A percentile compares a stretch with the other conserved stretches of the same genome.
These are phyloP conservation scores for Puntigrus tetrazona DNA, from an alignment of 2,113 vertebrate genomes.

Conservation along the genomic window DNA sequence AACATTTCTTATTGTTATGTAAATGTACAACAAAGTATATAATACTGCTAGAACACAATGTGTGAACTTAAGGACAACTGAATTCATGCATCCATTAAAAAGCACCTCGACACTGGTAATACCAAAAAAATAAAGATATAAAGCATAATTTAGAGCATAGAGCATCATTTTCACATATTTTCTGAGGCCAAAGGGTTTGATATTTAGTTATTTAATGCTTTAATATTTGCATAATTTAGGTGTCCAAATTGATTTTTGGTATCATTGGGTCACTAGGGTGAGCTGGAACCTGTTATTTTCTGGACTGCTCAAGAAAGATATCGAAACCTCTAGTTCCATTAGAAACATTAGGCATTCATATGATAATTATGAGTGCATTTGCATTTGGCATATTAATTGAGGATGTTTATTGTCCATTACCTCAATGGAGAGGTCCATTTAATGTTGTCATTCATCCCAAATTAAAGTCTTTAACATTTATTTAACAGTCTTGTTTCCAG, in stretches of 20 bases:
- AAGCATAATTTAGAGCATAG: background rate
- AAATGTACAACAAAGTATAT: no score
- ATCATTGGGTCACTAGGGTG: background rate
- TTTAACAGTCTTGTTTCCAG: background rate
- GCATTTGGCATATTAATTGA: background rate
- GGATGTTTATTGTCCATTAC: background rate
- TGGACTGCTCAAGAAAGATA: background rate
- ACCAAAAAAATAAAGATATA: background rate
- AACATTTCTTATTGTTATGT: no score
- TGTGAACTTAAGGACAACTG: background rate
- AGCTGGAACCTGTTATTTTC: background rate
- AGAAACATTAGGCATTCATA: background rate
- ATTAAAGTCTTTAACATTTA: background rate
- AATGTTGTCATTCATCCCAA: background rate
- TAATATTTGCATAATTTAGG: background rate
- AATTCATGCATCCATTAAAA: background rate
- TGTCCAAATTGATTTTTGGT: background rate
- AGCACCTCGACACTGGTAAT: background rate
- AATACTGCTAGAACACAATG: background rate
- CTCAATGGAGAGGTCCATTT: background rate
- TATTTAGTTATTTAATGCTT: background rate
- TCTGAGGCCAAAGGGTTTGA: background rate
- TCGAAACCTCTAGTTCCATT: background rate
- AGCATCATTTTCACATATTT: no score
- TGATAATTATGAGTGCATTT: constrained; percentile 22